Percentiles rank a stretch among this genome's conserved stretches.
phyloP scores from a whole-genome alignment of 2,113 vertebrate species.

The Zosterops japonicus region DNA sequence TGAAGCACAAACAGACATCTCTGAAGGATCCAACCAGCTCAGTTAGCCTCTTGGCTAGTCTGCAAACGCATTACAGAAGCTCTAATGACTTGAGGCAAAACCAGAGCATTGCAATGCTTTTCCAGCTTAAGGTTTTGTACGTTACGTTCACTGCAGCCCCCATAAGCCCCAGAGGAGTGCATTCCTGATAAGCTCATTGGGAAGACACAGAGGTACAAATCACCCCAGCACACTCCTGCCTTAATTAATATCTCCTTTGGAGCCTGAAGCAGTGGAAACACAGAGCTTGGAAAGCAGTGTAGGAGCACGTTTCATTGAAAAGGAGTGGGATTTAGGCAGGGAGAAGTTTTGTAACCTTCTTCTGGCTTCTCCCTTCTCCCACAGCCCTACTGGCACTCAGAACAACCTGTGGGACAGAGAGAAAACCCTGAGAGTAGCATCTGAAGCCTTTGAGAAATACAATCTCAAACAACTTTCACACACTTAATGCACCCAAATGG shows the following conservation, averaged over 20 bases:
- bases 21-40: neutral
- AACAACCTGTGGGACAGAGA: neutral
- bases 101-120: neutral
- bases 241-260: neutral
- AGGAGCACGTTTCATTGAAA: neutral
- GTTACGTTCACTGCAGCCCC: neutral
- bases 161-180: neutral
- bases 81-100: neutral
- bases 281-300: neutral
- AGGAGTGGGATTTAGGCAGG: neutral
- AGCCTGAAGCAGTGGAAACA: neutral
- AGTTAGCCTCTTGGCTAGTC: neutral
- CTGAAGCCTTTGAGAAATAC: neutral
- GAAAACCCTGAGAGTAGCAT: neutral
- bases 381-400: neutral
- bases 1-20: neutral
- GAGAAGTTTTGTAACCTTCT: neutral
- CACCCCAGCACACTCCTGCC: neutral
- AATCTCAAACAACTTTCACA: neutral
- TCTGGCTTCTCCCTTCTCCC: neutral
- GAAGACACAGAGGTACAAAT: neutral
- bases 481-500: neutral
- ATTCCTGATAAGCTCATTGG: neutral
- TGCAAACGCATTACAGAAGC: neutral
- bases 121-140: neutral